These are phyloP conservation scores for Drosophila nr. fundita DNA, from an alignment of 2,888 invertebrate genomes.

Conservation along the genomic window DNA sequence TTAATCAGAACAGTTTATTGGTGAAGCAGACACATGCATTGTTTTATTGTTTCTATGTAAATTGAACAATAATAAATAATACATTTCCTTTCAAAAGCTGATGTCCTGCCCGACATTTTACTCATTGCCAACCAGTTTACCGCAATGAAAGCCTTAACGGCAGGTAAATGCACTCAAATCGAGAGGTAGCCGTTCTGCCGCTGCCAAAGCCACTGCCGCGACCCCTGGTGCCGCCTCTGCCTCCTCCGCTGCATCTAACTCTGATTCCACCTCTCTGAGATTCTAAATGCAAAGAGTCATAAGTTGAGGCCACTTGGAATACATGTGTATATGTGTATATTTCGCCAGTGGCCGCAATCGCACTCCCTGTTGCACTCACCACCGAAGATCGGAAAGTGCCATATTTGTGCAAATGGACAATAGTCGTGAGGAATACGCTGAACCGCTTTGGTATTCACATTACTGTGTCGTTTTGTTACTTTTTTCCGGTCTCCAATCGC, in stretches of 20 bases:
- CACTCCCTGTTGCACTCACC: background rate
- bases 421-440: background rate
- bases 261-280: background rate
- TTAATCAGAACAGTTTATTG: background rate
- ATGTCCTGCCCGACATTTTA: background rate
- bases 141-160: background rate
- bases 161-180: background rate
- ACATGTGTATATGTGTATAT: background rate
- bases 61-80: background rate
- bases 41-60: background rate
- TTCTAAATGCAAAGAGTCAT: background rate
- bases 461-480: background rate
- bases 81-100: background rate
- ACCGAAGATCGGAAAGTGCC: slow-evolving; percentile 1
- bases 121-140: background rate
- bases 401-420: background rate
- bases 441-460: background rate
- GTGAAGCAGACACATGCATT: too few relatives aligned
- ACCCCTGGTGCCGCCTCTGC: background rate
- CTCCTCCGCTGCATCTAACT: background rate
- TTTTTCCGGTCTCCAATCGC: background rate
- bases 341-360: background rate
- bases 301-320: background rate
- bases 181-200: background rate
- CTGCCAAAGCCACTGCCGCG: background rate